A percentile compares a stretch with the other conserved stretches of the same genome.
phyloP scores from a whole-genome alignment of 2,797 vertebrate species.

The Gorsachius magnificus region DNA sequence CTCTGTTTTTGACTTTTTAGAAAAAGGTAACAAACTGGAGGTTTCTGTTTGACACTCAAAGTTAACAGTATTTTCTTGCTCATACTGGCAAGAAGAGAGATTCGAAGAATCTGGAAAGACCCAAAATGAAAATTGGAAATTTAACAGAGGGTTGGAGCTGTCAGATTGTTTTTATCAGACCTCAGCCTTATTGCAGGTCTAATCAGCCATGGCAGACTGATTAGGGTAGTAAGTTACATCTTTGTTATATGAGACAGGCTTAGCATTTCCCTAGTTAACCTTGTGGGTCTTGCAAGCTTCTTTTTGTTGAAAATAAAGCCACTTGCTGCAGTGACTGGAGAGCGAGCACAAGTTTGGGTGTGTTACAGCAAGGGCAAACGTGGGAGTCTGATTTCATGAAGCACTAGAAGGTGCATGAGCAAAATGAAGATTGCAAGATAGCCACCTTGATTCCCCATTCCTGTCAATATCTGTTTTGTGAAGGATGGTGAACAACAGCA shows the following conservation, averaged over 20 bases:
- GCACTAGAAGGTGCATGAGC: not conserved
- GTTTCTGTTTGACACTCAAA: not conserved
- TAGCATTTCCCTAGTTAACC: slow-evolving; percentile 45
- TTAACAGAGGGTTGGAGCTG: not conserved
- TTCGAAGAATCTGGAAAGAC: not conserved
- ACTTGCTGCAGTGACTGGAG: not conserved
- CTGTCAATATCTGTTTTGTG: not conserved
- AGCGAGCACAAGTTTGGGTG: not conserved
- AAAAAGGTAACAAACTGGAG: not conserved
- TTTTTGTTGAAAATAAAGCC: not conserved
- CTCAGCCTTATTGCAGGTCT: not conserved
- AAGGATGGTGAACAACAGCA: not conserved
- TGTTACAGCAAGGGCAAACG: not conserved
- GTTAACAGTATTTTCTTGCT: not conserved
- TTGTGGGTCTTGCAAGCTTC: not conserved
- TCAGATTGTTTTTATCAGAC: not conserved
- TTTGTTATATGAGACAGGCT: slow-evolving; percentile 36
- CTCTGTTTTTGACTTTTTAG: not conserved
- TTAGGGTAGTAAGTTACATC: slow-evolving; percentile 39
- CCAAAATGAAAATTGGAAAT: not conserved
- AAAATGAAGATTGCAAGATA: not conserved
- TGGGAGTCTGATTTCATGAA: not conserved
- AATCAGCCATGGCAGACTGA: slow-evolving; percentile 55
- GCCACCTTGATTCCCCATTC: not conserved
- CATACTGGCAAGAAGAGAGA: not conserved